These are phyloP conservation scores for Quadriops clusia DNA, from an alignment of 2,888 invertebrate species.

Conservation along the genomic window DNA sequence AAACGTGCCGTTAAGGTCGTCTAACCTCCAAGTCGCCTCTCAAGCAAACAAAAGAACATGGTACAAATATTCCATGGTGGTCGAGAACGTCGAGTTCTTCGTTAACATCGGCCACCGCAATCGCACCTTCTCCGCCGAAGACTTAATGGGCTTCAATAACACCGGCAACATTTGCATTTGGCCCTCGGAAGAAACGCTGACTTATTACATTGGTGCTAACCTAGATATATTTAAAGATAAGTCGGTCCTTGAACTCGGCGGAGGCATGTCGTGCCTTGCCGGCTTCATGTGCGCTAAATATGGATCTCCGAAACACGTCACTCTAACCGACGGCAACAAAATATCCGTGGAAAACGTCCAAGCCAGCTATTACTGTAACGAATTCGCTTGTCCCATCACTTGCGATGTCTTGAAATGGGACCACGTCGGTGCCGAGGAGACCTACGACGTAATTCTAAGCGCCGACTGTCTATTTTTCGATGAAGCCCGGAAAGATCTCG, in stretches of 20 bases:
- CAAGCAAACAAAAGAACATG: conserved; percentile 42
- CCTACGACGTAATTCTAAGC: conserved; percentile 61
- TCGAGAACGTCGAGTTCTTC: conserved; percentile 39
- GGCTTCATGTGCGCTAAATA: conserved; percentile 62
- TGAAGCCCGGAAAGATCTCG: conserved; percentile 53
- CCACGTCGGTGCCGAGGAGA: conserved; percentile 27
- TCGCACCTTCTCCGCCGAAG: conserved; percentile 52
- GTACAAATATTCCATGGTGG: conserved; percentile 48
- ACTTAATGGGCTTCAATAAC: conserved; percentile 70
- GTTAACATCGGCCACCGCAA: conserved; percentile 49
- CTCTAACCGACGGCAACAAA: conserved; percentile 69
- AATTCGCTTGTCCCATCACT: conserved; percentile 42
- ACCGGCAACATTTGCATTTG: conserved; percentile 71
- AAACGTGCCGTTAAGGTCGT: conserved; percentile 14
- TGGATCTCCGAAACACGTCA: conserved; percentile 48
- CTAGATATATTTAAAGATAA: conserved; percentile 51
- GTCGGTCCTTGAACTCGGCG: conserved; percentile 65
- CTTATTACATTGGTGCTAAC: conserved; percentile 55
- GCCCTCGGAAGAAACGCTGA: conserved; percentile 68
- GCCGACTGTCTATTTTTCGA: conserved; percentile 75
- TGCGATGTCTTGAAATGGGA: conserved; percentile 47
- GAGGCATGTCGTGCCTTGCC: conserved; percentile 75
- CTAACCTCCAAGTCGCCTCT: conserved; percentile 22
- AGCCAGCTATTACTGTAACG: conserved; percentile 53
- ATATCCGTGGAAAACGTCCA: conserved; percentile 61